Evolutionary conservation across 2,113 vertebrate genomes (phyloP), one percentile per base, ranked within the genome.

Genomic region (Centrocercus urophasianus): DNA sequence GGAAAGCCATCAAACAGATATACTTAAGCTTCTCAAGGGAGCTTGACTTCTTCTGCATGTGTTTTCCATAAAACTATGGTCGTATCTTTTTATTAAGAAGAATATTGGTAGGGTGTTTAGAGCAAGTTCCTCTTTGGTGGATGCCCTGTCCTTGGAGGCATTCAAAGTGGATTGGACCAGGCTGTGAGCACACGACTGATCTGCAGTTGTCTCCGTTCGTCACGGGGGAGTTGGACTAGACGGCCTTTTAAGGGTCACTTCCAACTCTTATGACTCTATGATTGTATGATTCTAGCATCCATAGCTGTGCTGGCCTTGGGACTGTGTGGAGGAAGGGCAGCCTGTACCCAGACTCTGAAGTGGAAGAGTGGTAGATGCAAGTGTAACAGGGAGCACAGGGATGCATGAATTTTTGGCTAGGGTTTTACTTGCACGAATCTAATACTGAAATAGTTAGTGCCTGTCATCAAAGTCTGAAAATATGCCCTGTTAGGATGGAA

Each of bases 321-420:
- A 36, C 36, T 36, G 4, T 21, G 30, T 4, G 34, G 84, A 66
- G 83, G 76, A 6, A 28, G 67, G 21, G 32, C 60, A 73, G n/a
- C 47, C 27, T 15, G 7, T 30, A 2, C 22, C 47, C 45, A 48
- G 30, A 40, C 67, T 70, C 25, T 84, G 3, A 43, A 40, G 8
- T 20, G 22, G 86, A 57, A 52, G 59, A 34, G 13, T 1, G 65
- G 54, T 16, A 50, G 74, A 25, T 3, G 3, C 0, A 13, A 32
- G 45, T 5, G 0, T 6, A 2, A 27, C 5, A 36, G 40, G n/a
- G 32, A 47, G 3, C 5, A 1, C 42, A 4, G 28, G 45, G 30
- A 20, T 9, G 48, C 28, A 20, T 1, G 11, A 69, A 4, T 30
- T 18, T 45, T 30, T 42, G 36, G 11, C 38, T 73, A 9, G 43